Evolutionary conservation across 2,113 vertebrate genomes (phyloP).

Genomic region (Eonycteris spelaea): DNA sequence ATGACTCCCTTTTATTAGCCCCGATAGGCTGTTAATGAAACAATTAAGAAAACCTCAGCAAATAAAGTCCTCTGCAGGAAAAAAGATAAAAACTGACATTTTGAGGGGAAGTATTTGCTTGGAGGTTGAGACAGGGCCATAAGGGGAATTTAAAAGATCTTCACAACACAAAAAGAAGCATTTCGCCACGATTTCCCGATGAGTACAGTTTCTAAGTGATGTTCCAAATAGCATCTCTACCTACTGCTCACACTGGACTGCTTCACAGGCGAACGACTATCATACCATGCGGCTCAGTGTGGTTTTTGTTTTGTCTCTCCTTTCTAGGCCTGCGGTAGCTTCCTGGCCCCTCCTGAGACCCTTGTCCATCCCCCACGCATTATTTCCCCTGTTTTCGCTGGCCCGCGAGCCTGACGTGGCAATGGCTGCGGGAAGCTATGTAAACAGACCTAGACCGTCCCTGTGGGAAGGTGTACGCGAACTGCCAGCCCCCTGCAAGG

Average conservation of each 20-base stretch:
- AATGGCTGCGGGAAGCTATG: neutral
- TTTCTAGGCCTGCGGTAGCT: neutral
- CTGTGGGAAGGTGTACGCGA: neutral
- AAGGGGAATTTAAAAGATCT: neutral
- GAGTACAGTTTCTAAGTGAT: neutral
- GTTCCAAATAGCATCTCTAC: neutral
- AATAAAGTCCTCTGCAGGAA: neutral
- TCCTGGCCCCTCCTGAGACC: neutral
- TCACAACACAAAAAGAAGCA: neutral
- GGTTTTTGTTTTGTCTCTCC: neutral
- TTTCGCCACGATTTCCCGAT: neutral
- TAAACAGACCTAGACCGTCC: neutral
- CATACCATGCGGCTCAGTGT: neutral
- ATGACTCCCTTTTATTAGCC: neutral
- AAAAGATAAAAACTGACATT: neutral
- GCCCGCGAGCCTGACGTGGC: neutral
- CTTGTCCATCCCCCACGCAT: neutral
- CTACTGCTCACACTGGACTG: neutral
- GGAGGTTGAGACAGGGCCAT: neutral
- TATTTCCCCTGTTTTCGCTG: neutral
- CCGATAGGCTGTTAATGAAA: neutral
- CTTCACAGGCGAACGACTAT: neutral
- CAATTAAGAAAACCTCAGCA: slow-evolving; percentile 12
- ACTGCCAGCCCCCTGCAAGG: neutral
- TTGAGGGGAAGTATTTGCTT: neutral